phyloP scores from a whole-genome alignment of 2,888 invertebrate genomes.

The Folsomia candida region DNA sequence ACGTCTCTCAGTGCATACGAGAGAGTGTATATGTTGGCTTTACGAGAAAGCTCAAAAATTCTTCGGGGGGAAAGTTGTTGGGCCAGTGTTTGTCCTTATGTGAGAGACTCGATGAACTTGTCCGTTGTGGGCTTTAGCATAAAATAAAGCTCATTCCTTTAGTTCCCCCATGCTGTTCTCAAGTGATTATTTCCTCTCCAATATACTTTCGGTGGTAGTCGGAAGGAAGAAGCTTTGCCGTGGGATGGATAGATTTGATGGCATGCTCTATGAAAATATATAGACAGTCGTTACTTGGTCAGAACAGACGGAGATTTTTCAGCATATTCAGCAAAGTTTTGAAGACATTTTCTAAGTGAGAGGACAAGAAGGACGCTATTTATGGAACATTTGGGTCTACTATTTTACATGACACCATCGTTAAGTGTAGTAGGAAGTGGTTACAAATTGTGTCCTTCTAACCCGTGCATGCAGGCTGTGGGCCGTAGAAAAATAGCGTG shows the following conservation, averaged over 20 bases:
- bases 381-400: neutral
- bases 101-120: neutral
- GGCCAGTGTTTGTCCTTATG: neutral
- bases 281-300: neutral
- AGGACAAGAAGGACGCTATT: neutral
- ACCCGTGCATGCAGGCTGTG: too few relatives aligned
- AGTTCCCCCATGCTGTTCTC: conserved; percentile 38
- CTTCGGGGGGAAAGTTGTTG: neutral
- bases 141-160: neutral
- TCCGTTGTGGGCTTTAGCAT: neutral
- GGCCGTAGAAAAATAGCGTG: too few relatives aligned
- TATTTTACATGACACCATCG: too few relatives aligned
- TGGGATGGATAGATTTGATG: too few relatives aligned
- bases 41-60: neutral
- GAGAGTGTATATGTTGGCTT: neutral
- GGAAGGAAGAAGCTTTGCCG: neutral
- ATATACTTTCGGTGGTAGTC: neutral
- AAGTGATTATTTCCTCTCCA: conserved; percentile 28
- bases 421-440: neutral
- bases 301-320: neutral
- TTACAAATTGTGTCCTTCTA: too few relatives aligned
- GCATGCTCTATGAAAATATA: too few relatives aligned
- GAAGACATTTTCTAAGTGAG: neutral
- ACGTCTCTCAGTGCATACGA: neutral
- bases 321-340: neutral